Evolutionary conservation across 2,797 vertebrate species (phyloP).

Genomic region (Caiman crocodilus): DNA sequence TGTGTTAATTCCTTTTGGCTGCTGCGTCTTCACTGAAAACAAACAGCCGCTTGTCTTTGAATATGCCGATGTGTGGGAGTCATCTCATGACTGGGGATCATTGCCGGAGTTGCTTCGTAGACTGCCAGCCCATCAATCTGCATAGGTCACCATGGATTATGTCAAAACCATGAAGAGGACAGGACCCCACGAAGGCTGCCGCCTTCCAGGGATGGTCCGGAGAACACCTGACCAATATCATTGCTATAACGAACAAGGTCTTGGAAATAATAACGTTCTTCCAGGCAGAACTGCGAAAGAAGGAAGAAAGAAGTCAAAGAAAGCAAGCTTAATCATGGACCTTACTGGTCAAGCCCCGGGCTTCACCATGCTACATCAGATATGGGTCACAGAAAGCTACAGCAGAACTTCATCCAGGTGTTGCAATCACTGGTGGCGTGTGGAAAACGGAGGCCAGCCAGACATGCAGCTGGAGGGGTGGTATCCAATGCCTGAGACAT

Average conservation of each 20-base stretch:
- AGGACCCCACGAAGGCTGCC: too few relatives aligned
- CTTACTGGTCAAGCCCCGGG: not conserved
- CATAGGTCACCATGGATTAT: too few relatives aligned
- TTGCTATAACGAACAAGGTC: too few relatives aligned
- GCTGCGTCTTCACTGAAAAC: not conserved
- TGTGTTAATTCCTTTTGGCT: not conserved
- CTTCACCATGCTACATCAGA: not conserved
- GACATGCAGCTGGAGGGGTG: not conserved
- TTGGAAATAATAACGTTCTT: too few relatives aligned
- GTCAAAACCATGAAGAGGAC: too few relatives aligned
- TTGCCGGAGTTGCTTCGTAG: rapidly evolving
- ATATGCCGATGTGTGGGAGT: not conserved
- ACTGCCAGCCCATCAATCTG: constrained; percentile 11
- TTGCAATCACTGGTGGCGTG: not conserved
- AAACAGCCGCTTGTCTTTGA: not conserved
- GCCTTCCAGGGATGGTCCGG: too few relatives aligned
- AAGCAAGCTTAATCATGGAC: not conserved
- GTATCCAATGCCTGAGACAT: too few relatives aligned
- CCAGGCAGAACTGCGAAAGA: too few relatives aligned
- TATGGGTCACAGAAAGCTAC: not conserved
- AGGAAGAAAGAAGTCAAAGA: not conserved
- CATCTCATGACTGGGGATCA: not conserved
- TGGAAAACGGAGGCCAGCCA: not conserved
- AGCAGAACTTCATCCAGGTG: not conserved
- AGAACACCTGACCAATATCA: too few relatives aligned